Evolutionary conservation across 2,888 invertebrate genomes (phyloP), one percentile per base, ranked within the genome.

Genomic region (Disparrhopalites patrizii): DNA sequence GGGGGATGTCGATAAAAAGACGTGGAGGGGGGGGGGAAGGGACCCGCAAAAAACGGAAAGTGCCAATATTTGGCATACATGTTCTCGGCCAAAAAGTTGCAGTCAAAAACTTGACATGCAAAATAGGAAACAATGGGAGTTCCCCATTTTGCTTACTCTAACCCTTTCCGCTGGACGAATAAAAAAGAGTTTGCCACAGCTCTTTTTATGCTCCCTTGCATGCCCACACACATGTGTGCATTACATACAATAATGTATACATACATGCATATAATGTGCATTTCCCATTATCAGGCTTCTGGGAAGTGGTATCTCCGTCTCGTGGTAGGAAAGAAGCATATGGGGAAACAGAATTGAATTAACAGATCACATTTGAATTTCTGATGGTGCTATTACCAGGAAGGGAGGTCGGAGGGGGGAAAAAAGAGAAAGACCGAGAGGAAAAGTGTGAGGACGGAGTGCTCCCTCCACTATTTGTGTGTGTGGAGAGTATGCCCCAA

Each of bases 101-200:
- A 50, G 13, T 23, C 18, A 18, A 50, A 18, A 10, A 36, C n/a
- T n/a, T n/a, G n/a, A n/a, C n/a, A n/a, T n/a, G n/a, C n/a, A n/a
- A n/a, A n/a, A n/a, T n/a, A 25, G 23, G 47, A 47, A 47, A 47
- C 47, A 47, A 47, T 47, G 23, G 47, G 2, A 47, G 47, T 47
- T 47, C 20, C n/a, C 23, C n/a, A 47, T 47, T n/a, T 47, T 47
- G 47, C 23, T 47, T 8, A 47, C 25, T 47, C 23, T 23, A 23
- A 20, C 47, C 47, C 25, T 47, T 47, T 20, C 47, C 40, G 40
- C 13, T 13, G 3, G 15, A 18, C n/a, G 20, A 25, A 25, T 23
- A 3, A 40, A 13, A 4, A 47, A 47, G 25, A 47, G 47, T 47
- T 47, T 8, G 20, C 23, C 13, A 10, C 36, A 36, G n/a, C n/a